A percentile compares a stretch with the other conserved stretches of the same genome.
phyloP scores from a whole-genome alignment of 2,797 vertebrate genomes.

The Syngnathus acus region DNA sequence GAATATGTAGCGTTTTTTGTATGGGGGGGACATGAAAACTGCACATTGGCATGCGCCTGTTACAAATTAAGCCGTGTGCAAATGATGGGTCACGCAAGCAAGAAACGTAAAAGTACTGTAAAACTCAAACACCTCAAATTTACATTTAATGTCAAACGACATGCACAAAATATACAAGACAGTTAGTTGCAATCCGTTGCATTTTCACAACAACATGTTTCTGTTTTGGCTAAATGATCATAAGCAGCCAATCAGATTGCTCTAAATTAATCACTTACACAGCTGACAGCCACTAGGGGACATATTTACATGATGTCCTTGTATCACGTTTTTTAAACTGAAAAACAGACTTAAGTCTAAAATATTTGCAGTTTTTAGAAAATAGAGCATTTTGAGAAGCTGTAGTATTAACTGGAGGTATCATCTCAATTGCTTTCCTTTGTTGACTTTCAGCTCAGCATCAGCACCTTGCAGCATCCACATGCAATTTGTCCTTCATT shows the following conservation, averaged over 20 bases:
- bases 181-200: too few species aligned
- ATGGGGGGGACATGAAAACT: too few species aligned
- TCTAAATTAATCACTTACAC: not conserved
- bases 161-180: too few species aligned
- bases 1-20: too few species aligned
- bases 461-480: not conserved
- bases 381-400: not conserved
- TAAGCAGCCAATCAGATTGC: too few species aligned
- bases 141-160: too few species aligned
- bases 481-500: slow-evolving; percentile 16
- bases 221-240: not conserved
- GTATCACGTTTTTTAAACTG: not conserved
- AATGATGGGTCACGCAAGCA: too few species aligned
- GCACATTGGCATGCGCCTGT: too few species aligned
- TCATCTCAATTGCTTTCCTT: not conserved
- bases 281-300: not conserved
- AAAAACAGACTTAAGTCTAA: not conserved
- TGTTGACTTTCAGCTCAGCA: not conserved
- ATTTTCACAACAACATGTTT: not conserved
- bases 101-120: too few species aligned
- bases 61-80: too few species aligned
- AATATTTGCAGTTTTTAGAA: not conserved
- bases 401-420: not conserved
- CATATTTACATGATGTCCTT: not conserved
- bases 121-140: too few species aligned